Evolutionary conservation across 1,140 invertebrate genomes (phyloP).

Genomic region (Zaprionus vittiger): DNA sequence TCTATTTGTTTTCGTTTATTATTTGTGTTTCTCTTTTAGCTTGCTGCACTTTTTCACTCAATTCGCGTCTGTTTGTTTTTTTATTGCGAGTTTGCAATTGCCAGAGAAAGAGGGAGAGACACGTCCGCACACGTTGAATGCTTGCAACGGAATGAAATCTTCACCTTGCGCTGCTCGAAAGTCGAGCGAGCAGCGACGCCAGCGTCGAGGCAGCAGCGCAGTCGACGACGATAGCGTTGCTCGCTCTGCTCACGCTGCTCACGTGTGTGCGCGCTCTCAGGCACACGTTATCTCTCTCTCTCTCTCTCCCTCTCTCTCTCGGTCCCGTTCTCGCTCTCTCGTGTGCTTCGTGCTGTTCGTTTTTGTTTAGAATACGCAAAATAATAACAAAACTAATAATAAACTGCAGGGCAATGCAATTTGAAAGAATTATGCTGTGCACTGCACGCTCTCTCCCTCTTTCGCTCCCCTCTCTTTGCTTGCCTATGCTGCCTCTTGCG

Average conservation of each 20-base stretch:
- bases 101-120: conserved; percentile 6
- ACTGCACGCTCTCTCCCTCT: conserved; percentile 4
- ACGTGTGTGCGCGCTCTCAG: conserved; percentile 39
- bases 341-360: conserved; percentile 35
- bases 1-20: conserved; percentile 13
- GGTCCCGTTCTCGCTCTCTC: conserved; percentile 22
- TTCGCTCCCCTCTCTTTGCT: background rate
- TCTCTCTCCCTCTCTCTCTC: conserved; percentile 33
- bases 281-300: conserved; percentile 8
- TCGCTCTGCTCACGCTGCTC: background rate
- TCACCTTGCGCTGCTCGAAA: conserved; percentile 56
- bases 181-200: conserved; percentile 11
- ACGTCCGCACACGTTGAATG: conserved; percentile 68
- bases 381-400: conserved; percentile 84
- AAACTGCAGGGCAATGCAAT: conserved; percentile 80
- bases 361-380: conserved; percentile 84
- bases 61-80: conserved; percentile 26
- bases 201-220: conserved; percentile 32
- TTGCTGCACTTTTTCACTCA: conserved; percentile 21
- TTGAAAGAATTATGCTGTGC: conserved; percentile 62
- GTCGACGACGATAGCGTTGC: conserved; percentile 18
- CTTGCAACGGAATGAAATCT: conserved; percentile 75
- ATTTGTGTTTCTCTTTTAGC: background rate
- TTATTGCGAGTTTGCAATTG: background rate
- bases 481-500: background rate